A percentile compares a stretch with the other conserved stretches of the same genome.
phyloP scores from a whole-genome alignment of 2,888 invertebrate genomes.

The Dasysyrphus tricinctus region DNA sequence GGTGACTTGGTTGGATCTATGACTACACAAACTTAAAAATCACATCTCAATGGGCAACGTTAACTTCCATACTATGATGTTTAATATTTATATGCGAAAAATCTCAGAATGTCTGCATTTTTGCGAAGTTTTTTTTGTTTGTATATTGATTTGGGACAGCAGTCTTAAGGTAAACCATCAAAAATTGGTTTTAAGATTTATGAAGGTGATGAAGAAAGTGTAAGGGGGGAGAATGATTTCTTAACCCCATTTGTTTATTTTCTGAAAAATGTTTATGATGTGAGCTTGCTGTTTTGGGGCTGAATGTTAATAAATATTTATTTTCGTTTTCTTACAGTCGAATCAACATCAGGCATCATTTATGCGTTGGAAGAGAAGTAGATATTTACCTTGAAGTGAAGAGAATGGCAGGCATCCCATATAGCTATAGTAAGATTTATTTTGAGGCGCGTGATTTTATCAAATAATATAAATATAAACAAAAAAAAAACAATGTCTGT shows the following conservation, averaged over 20 bases:
- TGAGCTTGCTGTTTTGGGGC: constrained; percentile 30
- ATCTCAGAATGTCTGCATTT: constrained; percentile 34
- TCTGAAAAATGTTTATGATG: constrained; percentile 52
- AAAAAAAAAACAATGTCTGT: neutral
- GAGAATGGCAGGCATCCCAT: constrained; percentile 27
- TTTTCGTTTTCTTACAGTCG: constrained; percentile 44
- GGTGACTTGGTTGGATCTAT: too few relatives aligned
- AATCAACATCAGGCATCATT: constrained; percentile 2
- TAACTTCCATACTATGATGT: neutral
- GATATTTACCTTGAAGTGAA: constrained; percentile 17
- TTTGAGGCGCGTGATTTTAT: constrained; percentile 66
- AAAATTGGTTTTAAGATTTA: constrained; percentile 33
- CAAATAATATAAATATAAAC: constrained; percentile 53
- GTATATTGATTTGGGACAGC: constrained; percentile 38
- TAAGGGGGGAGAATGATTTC: neutral
- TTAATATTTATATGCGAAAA: constrained; percentile 26
- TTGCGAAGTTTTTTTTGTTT: constrained; percentile 3
- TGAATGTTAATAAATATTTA: constrained; percentile 71
- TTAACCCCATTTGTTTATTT: constrained; percentile 64
- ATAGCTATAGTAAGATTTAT: constrained; percentile 37
- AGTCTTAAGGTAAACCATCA: constrained; percentile 19
- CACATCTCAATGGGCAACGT: neutral
- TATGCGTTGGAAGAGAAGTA: neutral
- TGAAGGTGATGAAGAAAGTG: neutral
- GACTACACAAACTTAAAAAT: too few relatives aligned